Conservation (phyloP, 1,140 invertebrate genomes). For the Bombyx mori region ASM3026992v2 NC_085121.1:3862001-3862500, state of each 20-base stretch:
- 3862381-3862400: constrained; percentile 44
- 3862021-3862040: constrained; percentile 81
- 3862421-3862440: no score
- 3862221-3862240: no score
- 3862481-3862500: no score
- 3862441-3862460: no score
- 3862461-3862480: no score
- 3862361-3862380: neutral
- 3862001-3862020: constrained; percentile 74
- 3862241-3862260: no score
- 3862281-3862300: no score
- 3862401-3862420: constrained; percentile 26
- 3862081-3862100: constrained; percentile 80
- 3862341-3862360: neutral
- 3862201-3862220: neutral
- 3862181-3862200: constrained; percentile 74
- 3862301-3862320: no score
- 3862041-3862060: constrained; percentile 86
- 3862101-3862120: constrained; percentile 79
- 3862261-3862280: no score
- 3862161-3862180: constrained; percentile 77
- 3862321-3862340: neutral
- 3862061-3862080: constrained; percentile 84
- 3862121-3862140: constrained; percentile 76
- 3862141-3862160: constrained; percentile 76